A percentile compares a stretch with the other conserved stretches of the same genome.
phyloP scores from a whole-genome alignment of 2,797 vertebrate genomes.

The Megaceryle alcyon region DNA sequence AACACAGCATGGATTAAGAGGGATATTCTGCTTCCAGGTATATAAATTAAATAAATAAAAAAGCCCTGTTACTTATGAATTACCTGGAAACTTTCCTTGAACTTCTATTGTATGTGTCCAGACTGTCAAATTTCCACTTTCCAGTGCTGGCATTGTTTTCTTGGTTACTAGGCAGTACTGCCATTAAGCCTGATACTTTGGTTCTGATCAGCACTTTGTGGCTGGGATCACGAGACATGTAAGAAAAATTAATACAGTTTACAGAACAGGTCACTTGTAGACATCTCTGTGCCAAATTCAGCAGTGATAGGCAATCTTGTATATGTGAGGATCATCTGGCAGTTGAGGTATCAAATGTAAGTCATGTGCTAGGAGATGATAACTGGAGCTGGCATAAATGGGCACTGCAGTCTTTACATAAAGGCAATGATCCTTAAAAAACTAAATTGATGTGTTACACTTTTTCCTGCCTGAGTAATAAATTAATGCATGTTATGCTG shows the following conservation, averaged over 20 bases:
- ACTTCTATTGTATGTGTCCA: neutral
- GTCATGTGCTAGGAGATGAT: neutral
- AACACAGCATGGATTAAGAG: neutral
- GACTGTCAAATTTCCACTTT: neutral
- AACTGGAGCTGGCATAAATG: neutral
- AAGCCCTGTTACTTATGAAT: neutral
- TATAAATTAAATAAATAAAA: neutral
- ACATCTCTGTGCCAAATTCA: neutral
- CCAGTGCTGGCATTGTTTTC: neutral
- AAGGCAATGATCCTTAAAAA: neutral
- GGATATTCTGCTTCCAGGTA: neutral
- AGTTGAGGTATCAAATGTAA: neutral
- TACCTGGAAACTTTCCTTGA: neutral
- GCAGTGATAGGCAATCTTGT: neutral
- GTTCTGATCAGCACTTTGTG: fast-evolving
- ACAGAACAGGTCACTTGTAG: neutral
- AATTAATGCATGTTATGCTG: neutral
- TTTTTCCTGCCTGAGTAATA: neutral
- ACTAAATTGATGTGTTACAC: neutral
- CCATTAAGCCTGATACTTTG: neutral
- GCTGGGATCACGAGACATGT: neutral
- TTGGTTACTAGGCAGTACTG: neutral
- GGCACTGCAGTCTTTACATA: neutral
- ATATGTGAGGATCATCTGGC: neutral
- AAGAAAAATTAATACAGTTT: neutral